These are phyloP conservation scores for Elysia crispata DNA, from an alignment of 2,888 invertebrate species.

Conservation along the genomic window DNA sequence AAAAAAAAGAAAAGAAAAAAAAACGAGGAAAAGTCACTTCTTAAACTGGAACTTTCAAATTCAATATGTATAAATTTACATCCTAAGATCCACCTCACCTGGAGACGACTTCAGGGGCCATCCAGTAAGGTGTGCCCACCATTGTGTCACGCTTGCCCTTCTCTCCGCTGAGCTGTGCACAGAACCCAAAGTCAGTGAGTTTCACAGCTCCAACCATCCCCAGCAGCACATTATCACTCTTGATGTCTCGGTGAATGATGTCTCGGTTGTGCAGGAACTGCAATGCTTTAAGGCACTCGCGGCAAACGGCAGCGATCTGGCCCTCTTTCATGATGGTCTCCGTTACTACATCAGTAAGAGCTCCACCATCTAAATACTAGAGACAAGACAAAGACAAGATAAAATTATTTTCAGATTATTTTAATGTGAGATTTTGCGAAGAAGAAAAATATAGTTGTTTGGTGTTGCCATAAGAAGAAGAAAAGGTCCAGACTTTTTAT, in stretches of 20 bases:
- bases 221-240: slow-evolving; percentile 96
- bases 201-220: slow-evolving; percentile 90
- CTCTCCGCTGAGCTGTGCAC: slow-evolving; percentile 95
- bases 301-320: slow-evolving; percentile 96
- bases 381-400: neutral
- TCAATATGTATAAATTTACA: too few species aligned
- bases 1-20: too few species aligned
- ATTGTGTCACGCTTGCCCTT: slow-evolving; percentile 92
- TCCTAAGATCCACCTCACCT: too few species aligned
- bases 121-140: slow-evolving; percentile 99
- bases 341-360: slow-evolving; percentile 96
- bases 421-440: too few species aligned
- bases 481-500: too few species aligned
- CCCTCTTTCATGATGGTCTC: slow-evolving; percentile 98
- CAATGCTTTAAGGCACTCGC: slow-evolving; percentile 92
- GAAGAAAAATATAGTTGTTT: too few species aligned
- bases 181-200: slow-evolving; percentile 94
- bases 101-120: slow-evolving; percentile 90
- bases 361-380: slow-evolving; percentile 87
- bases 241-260: slow-evolving; percentile 86
- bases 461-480: too few species aligned
- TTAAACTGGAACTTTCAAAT: too few species aligned
- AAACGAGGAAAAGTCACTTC: too few species aligned
- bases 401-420: neutral
- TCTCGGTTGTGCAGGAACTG: slow-evolving; percentile 92